A percentile compares a stretch with the other conserved stretches of the same genome.
Evolutionary conservation across 2,797 vertebrate species (phyloP).

Genomic region (Morelia viridis): DNA sequence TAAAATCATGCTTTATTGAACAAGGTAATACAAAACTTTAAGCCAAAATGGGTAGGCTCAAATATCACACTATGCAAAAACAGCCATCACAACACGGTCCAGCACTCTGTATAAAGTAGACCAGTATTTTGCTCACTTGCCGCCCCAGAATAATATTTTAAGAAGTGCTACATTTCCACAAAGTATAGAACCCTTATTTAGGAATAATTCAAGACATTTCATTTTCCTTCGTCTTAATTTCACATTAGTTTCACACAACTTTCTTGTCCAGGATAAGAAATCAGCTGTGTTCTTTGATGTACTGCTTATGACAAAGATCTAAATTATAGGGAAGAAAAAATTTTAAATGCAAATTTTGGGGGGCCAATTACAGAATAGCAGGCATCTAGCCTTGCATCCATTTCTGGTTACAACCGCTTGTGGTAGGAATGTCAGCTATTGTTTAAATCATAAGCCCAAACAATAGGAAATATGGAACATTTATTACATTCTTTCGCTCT

Average conservation of each 20-base stretch:
- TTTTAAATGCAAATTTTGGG: slow-evolving; percentile 32
- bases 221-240: not conserved
- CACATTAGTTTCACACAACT: not conserved
- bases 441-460: slow-evolving; percentile 38
- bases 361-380: slow-evolving; percentile 19
- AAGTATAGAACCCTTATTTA: not conserved
- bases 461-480: slow-evolving; percentile 49
- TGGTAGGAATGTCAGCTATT: not conserved
- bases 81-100: not conserved
- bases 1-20: not conserved
- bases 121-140: not conserved
- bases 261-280: slow-evolving; percentile 2
- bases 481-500: slow-evolving; percentile 55
- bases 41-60: not conserved
- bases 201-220: not conserved
- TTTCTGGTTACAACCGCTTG: slow-evolving; percentile 42
- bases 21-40: not conserved
- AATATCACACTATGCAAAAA: not conserved
- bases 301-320: slow-evolving; percentile 6
- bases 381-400: not conserved
- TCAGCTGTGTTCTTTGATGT: not conserved
- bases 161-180: not conserved
- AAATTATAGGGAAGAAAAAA: not conserved
- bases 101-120: not conserved
- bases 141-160: not conserved